Percentiles rank a stretch among this genome's conserved stretches.
phyloP scores from a whole-genome alignment of 2,888 invertebrate genomes.

The Trissonchulus latispiculum region DNA sequence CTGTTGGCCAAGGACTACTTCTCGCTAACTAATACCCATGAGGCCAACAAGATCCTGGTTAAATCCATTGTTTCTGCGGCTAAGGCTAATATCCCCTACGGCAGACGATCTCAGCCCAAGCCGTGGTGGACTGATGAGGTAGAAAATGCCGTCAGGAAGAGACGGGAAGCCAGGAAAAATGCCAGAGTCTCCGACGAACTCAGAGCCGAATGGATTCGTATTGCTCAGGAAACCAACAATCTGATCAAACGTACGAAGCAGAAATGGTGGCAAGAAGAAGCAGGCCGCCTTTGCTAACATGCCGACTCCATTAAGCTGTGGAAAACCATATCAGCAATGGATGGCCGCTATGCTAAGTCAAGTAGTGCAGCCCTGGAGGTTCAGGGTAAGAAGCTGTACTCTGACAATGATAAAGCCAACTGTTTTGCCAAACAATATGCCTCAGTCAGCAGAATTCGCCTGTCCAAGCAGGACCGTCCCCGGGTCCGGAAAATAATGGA shows the following conservation, averaged over 20 bases:
- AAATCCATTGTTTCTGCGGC: background rate
- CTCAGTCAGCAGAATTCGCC: background rate
- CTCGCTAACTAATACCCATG: background rate
- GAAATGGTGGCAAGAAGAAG: background rate
- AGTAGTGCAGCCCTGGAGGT: background rate
- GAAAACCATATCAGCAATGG: background rate
- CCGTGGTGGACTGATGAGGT: background rate
- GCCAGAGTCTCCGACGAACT: background rate
- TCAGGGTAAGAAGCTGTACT: background rate
- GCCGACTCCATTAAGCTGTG: background rate
- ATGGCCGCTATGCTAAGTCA: background rate
- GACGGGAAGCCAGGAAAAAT: background rate
- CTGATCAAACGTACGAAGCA: background rate
- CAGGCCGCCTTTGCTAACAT: background rate
- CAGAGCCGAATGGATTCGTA: background rate
- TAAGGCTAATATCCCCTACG: background rate
- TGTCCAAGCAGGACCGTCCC: background rate
- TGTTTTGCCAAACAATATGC: conserved; percentile 4
- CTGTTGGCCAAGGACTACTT: background rate
- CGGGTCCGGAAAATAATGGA: background rate
- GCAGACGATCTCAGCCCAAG: background rate
- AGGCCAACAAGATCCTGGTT: background rate
- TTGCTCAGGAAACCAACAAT: background rate
- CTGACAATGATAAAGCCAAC: conserved; percentile 1
- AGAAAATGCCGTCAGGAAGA: background rate